Base-by-base conservation (phyloP, 2,888 invertebrate genomes). In the Acanthopleura granulata region DNA sequence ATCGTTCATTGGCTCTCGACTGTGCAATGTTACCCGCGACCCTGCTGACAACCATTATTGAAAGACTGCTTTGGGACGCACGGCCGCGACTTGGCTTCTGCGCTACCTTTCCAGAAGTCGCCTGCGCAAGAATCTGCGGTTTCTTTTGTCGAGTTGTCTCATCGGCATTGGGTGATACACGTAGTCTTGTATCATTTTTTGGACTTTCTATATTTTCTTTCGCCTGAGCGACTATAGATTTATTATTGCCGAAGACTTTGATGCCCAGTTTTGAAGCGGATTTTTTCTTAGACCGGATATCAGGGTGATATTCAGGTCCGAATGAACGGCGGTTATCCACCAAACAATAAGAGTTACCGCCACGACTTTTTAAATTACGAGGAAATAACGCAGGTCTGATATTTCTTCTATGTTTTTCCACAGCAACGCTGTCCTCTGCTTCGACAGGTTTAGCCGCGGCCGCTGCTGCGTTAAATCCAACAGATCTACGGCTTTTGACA, bases 271-370 rank as follows among this genome's bases (percentile, higher is more conserved):
- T 66, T 1, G 29, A 27, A 66, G 25, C 29, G 15, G 66, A 22
- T 66, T 27, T 18, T 57, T 57, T 66, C 15, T 25, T 16, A 6
- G 66, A 27, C 1, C 12, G 66, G 16, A 66, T 6, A 27, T 66
- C 66, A 3, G 66, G 66, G 29, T 66, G 66, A 66, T 66, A 66
- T 25, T 66, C 27, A 27, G 66, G 66, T 25, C 66, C 66, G 25
- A 12, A 66, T 14, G 66, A 66, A 16, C 66, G 22, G 15, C 66
- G 18, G 14, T 66, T 66, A 6, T 27, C 29, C 22, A 66, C 29
- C 6, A 66, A 27, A 66, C 29, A 16, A 14, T 66, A 66, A 18
- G 66, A 66, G 22, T 22, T 66, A 22, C 22, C 15, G 22, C 15
- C 6, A 6, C 29, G 22, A 66, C 27, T 27, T 27, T 12, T 66